Conservation (phyloP, 2,888 invertebrate species). For the Chirona hameri region DNA sequence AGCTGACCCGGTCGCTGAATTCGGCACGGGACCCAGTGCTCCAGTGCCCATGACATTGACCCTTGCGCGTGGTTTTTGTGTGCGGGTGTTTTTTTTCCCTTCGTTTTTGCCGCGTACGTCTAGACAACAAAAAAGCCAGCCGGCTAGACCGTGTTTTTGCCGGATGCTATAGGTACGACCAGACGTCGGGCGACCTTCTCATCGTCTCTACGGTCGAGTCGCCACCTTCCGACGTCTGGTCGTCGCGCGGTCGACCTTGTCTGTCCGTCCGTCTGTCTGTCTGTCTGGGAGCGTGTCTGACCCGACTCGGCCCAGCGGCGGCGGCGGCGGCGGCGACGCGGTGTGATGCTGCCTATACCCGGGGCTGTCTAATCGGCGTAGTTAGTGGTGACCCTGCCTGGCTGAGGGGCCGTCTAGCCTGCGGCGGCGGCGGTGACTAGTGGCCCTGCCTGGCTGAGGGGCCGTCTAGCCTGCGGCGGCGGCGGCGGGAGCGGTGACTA, state of each 20-base stretch:
- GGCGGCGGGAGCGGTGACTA: no score
- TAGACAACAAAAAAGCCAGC: constrained; percentile 24
- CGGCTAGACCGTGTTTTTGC: background rate
- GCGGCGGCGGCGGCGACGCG: background rate
- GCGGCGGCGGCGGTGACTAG: background rate
- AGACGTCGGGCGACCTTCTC: background rate
- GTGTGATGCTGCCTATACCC: background rate
- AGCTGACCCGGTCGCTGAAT: constrained; percentile 34
- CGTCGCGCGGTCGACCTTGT: no score
- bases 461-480: no score
- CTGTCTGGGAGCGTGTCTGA: background rate
- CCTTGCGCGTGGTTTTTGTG: background rate
- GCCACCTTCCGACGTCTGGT: no score
- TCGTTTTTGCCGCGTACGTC: background rate
- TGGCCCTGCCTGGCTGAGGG: no score
- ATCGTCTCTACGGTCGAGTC: background rate
- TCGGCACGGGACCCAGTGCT: constrained; percentile 45
- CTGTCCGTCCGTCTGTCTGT: no score
- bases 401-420: no score
- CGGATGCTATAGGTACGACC: background rate
- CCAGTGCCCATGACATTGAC: constrained; percentile 35
- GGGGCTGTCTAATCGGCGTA: no score
- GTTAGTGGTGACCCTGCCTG: no score
- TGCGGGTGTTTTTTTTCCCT: background rate
- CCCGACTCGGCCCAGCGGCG: background rate